Percentiles rank a stretch among this genome's conserved stretches.
These are phyloP conservation scores for Drosophila lutescens DNA, from an alignment of 2,888 invertebrate genomes.

Conservation along the genomic window DNA sequence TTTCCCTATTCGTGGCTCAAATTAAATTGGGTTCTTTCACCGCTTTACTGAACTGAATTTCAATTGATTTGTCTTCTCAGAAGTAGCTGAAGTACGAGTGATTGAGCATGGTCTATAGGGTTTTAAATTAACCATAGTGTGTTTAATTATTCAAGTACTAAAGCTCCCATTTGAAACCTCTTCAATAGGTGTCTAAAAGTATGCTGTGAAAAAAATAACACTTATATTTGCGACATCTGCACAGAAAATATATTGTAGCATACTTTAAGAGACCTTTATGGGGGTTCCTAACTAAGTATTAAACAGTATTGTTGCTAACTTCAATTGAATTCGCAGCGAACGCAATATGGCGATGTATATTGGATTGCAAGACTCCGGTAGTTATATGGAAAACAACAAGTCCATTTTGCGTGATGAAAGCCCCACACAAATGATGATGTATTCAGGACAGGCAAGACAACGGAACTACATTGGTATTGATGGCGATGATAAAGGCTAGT, in stretches of 20 bases:
- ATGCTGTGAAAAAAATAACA: background rate
- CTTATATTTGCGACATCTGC: too few relatives aligned
- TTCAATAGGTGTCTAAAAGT: background rate
- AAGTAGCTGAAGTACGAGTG: background rate
- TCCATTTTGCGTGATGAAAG: conserved; percentile 4
- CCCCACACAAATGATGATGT: conserved; percentile 16
- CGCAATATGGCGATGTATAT: too few relatives aligned
- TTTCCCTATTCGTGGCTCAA: conserved; percentile 22
- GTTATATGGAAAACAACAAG: conserved; percentile 17
- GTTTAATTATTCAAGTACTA: too few relatives aligned
- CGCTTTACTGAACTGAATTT: conserved; percentile 24
- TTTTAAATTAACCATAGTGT: background rate
- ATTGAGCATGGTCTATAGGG: conserved; percentile 1
- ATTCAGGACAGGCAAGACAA: conserved; percentile 9
- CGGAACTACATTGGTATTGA: conserved; percentile 21
- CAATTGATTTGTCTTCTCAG: conserved; percentile 20
- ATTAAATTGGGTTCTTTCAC: conserved; percentile 28
- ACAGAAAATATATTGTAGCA: background rate
- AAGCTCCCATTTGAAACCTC: background rate
- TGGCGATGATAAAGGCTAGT: conserved; percentile 14
- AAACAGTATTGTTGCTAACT: too few relatives aligned
- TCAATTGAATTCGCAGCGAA: too few relatives aligned
- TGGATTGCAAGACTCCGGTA: background rate
- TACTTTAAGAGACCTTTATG: background rate
- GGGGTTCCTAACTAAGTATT: background rate